Conservation (phyloP, 2,797 vertebrate species). For the Darevskia mixta region DNA sequence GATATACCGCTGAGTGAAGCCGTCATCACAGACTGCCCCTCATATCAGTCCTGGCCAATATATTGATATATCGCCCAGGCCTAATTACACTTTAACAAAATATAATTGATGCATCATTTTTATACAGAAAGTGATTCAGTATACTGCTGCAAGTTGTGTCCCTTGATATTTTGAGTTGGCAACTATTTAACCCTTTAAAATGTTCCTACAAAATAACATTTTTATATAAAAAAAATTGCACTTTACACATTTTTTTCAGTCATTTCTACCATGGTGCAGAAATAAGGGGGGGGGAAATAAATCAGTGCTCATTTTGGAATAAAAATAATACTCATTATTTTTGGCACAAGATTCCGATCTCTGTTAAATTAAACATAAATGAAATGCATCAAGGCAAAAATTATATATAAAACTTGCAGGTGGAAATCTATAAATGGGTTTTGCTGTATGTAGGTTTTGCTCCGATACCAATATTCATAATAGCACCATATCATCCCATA, state of each 20-base stretch:
- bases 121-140: not conserved
- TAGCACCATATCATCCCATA: not conserved
- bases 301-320: not conserved
- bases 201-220: not conserved
- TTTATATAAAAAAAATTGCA: not conserved
- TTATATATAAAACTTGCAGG: not conserved
- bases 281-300: not conserved
- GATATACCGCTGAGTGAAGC: too few relatives aligned
- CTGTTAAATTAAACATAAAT: slow-evolving; percentile 29
- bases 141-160: not conserved
- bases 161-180: not conserved
- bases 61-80: too few relatives aligned
- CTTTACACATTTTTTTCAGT: slow-evolving; percentile 35
- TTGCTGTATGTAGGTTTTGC: not conserved
- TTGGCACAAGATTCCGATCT: slow-evolving; percentile 16
- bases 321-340: slow-evolving; percentile 2
- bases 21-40: too few relatives aligned
- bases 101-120: not conserved
- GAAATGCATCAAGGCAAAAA: not conserved
- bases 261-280: slow-evolving; percentile 4
- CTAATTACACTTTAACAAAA: not conserved
- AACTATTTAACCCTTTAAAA: not conserved
- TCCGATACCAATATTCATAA: not conserved
- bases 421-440: slow-evolving; percentile 20
- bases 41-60: too few relatives aligned